Evolutionary conservation across 2,888 invertebrate species (phyloP).

Genomic region (Zonitis immaculata): DNA sequence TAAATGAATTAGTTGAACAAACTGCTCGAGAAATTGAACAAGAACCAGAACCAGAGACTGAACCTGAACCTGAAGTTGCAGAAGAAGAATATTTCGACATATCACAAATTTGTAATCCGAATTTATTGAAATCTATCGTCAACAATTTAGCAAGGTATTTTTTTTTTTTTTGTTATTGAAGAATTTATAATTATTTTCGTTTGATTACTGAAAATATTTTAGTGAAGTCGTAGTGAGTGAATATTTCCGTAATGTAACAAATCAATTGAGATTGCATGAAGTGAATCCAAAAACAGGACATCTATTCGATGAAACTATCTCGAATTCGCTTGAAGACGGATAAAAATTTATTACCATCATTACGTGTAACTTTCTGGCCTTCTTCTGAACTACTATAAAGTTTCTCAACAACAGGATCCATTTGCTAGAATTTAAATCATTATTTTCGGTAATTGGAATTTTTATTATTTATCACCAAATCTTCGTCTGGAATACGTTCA

Average conservation of each 20-base stretch:
- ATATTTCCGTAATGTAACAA: slow-evolving; percentile 28
- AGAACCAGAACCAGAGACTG: slow-evolving; percentile 15
- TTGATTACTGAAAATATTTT: slow-evolving; percentile 17
- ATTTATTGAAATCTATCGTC: slow-evolving; percentile 31
- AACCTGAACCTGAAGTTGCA: neutral
- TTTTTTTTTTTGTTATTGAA: slow-evolving; percentile 3
- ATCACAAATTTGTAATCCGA: slow-evolving; percentile 17
- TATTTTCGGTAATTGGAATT: slow-evolving; percentile 7
- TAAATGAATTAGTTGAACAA: slow-evolving; percentile 20
- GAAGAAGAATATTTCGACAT: neutral
- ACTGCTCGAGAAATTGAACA: slow-evolving; percentile 20
- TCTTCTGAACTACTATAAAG: slow-evolving; percentile 93
- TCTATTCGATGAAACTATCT: slow-evolving; percentile 40
- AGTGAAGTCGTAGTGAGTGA: slow-evolving; percentile 45
- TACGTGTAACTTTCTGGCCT: slow-evolving; percentile 95
- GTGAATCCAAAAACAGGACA: slow-evolving; percentile 11
- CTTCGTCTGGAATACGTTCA: slow-evolving; percentile 64
- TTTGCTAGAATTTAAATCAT: slow-evolving; percentile 54
- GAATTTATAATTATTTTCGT: neutral
- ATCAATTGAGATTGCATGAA: neutral
- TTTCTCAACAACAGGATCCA: slow-evolving; percentile 83
- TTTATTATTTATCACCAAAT: slow-evolving; percentile 60
- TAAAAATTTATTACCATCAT: slow-evolving; percentile 88
- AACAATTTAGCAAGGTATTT: slow-evolving; percentile 40
- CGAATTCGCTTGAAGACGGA: slow-evolving; percentile 77